These are phyloP conservation scores for Prosopocoilus inquinatus DNA, from an alignment of 2,888 invertebrate genomes.

Conservation along the genomic window DNA sequence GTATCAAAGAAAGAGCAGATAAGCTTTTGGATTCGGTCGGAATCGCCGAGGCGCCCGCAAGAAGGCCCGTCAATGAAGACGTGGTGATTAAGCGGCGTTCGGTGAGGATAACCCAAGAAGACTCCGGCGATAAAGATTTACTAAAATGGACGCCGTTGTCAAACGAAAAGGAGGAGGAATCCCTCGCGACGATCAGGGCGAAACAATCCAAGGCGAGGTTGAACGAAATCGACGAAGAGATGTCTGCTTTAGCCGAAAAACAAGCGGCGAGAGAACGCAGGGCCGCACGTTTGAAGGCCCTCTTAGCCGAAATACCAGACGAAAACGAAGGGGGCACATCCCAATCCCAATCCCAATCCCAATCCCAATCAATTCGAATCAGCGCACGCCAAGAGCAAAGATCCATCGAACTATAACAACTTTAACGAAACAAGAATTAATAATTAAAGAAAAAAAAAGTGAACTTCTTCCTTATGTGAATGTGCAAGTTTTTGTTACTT, in stretches of 20 bases:
- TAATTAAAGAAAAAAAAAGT: background rate
- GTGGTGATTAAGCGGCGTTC: slow-evolving; percentile 50
- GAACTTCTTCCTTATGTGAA: slow-evolving; percentile 11
- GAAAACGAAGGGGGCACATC: slow-evolving; percentile 48
- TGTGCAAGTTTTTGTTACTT: slow-evolving; percentile 15
- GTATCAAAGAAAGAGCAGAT: slow-evolving; percentile 59
- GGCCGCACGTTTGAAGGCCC: slow-evolving; percentile 65
- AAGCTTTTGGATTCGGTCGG: slow-evolving; percentile 66
- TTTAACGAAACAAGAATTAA: slow-evolving; percentile 7
- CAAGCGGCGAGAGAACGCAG: slow-evolving; percentile 70
- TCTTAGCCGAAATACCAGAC: slow-evolving; percentile 61
- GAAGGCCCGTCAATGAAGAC: slow-evolving; percentile 41
- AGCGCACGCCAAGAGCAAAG: slow-evolving; percentile 39
- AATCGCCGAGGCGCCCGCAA: slow-evolving; percentile 58
- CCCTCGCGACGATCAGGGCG: slow-evolving; percentile 27
- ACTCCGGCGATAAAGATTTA: slow-evolving; percentile 39
- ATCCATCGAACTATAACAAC: slow-evolving; percentile 18
- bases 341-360: slow-evolving; percentile 17
- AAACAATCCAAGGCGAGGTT: slow-evolving; percentile 59
- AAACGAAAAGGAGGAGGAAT: slow-evolving; percentile 44
- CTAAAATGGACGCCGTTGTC: slow-evolving; percentile 65
- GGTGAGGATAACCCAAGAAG: slow-evolving; percentile 37
- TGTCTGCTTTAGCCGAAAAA: slow-evolving; percentile 68
- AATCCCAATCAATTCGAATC: slow-evolving; percentile 23
- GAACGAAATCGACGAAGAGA: slow-evolving; percentile 72